A percentile compares a stretch with the other conserved stretches of the same genome.
phyloP scores from a whole-genome alignment of 2,888 invertebrate genomes.

The Apamea monoglypha region DNA sequence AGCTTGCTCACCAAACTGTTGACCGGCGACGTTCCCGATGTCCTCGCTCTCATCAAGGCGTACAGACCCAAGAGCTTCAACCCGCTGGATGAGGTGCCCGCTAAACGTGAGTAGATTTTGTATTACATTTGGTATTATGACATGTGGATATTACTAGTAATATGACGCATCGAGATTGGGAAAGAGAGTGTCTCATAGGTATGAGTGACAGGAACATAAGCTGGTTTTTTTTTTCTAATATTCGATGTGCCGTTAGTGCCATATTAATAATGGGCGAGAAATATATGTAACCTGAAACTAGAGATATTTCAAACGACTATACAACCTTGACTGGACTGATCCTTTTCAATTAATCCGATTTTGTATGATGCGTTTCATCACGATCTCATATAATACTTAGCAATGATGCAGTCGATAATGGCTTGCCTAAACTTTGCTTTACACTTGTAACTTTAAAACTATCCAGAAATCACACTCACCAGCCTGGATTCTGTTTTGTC shows the following conservation, averaged over 20 bases:
- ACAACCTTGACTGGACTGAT: no score
- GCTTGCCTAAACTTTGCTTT: background rate
- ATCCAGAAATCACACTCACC: background rate
- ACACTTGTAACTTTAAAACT: background rate
- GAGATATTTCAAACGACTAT: no score
- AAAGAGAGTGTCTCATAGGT: background rate
- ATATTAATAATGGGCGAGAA: no score
- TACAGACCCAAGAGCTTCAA: conserved; percentile 89
- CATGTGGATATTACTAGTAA: background rate
- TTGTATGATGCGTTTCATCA: background rate
- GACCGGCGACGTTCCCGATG: conserved; percentile 91
- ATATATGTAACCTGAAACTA: no score
- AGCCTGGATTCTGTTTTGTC: background rate
- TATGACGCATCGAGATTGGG: background rate
- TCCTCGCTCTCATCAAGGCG: conserved; percentile 88
- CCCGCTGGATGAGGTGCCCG: conserved; percentile 91
- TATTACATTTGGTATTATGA: background rate
- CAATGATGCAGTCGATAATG: background rate
- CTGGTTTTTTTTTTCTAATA: background rate
- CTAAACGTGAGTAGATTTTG: conserved; percentile 88
- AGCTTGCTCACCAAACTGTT: conserved; percentile 91
- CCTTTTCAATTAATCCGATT: background rate
- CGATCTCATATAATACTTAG: background rate
- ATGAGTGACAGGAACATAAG: background rate
- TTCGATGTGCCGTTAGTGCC: background rate